phyloP scores from a whole-genome alignment of 30 jellyfish, hydroid and myxozoan genomes.

The Aurelia aurita complex sp. Pacific region DNA sequence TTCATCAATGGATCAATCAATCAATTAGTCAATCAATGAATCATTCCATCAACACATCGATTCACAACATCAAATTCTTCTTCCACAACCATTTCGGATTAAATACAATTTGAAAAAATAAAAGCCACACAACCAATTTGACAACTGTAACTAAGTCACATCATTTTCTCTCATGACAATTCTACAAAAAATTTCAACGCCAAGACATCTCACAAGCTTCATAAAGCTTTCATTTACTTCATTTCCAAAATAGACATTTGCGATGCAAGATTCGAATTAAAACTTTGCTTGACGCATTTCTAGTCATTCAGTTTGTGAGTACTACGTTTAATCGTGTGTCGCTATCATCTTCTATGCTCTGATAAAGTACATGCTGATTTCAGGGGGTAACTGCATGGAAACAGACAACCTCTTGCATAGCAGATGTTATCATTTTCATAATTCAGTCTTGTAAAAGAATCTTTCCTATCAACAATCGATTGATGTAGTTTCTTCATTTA shows the following conservation, averaged over 20 bases:
- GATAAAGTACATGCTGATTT: conserved; percentile 35
- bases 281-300: background rate
- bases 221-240: background rate
- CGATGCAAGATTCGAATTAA: no score
- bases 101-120: no score
- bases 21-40: background rate
- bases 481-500: no score
- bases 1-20: no score
- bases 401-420: no score
- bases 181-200: background rate
- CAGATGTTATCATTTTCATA: background rate
- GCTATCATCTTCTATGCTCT: background rate
- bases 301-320: background rate
- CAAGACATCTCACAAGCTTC: background rate
- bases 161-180: no score
- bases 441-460: no score
- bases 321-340: background rate
- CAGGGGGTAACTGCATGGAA: conserved; percentile 6
- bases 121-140: no score
- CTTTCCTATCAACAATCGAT: no score
- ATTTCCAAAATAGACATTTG: no score
- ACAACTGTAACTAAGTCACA: no score
- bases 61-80: background rate
- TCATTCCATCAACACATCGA: background rate
- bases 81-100: background rate